phyloP scores from a whole-genome alignment of 2,797 vertebrate species.

The Girardinus metallicus region DNA sequence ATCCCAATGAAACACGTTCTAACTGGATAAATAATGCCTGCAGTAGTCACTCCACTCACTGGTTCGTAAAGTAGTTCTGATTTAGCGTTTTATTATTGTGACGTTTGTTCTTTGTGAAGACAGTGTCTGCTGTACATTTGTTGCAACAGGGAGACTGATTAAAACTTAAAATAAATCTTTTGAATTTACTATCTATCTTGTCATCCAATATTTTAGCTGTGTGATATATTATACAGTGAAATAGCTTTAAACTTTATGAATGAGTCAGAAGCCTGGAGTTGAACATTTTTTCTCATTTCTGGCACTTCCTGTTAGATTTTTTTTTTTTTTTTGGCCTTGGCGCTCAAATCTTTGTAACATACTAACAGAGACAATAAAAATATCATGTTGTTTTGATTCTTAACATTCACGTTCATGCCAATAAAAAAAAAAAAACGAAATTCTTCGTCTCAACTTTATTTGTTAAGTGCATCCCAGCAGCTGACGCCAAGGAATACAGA shows the following conservation, averaged over 20 bases:
- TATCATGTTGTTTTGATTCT: neutral
- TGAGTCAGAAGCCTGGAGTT: no score
- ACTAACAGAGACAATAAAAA: neutral
- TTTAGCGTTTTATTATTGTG: neutral
- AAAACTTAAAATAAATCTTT: no score
- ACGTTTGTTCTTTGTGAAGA: neutral
- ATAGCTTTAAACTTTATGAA: no score
- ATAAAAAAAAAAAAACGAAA: no score
- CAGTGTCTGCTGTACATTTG: neutral
- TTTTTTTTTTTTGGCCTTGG: neutral
- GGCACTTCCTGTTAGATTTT: neutral
- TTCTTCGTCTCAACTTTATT: neutral
- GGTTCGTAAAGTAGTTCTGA: neutral
- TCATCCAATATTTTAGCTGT: no score
- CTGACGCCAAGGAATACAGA: neutral
- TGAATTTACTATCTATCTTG: no score
- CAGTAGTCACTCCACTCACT: neutral
- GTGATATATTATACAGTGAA: no score
- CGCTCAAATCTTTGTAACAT: neutral
- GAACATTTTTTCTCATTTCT: neutral
- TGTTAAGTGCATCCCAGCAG: neutral
- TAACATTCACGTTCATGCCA: neutral
- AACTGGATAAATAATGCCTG: neutral
- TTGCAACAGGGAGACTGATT: no score
- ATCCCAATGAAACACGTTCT: no score